Evolutionary conservation across 1,140 invertebrate species (phyloP).

Genomic region (Aphelinus atriplicis): DNA sequence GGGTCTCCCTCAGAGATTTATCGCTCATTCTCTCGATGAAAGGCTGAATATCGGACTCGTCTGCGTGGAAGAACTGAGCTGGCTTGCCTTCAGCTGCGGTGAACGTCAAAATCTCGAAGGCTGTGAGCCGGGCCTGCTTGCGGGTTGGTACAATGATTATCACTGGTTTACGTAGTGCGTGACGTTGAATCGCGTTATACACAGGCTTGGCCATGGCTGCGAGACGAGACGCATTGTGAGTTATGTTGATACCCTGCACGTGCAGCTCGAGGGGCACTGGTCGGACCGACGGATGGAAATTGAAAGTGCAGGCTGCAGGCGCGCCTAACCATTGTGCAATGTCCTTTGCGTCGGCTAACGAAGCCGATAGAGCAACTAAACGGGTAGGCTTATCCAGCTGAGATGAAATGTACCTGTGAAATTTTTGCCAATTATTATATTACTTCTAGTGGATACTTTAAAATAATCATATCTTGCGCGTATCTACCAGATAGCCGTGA

Average conservation of each 20-base stretch:
- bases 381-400: constrained; percentile 94
- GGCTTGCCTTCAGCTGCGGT: constrained; percentile 88
- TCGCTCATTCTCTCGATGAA: constrained; percentile 89
- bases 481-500: too few species aligned
- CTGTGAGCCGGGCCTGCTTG: constrained; percentile 92
- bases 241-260: constrained; percentile 96
- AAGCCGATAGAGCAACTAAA: constrained; percentile 95
- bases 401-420: constrained; percentile 87
- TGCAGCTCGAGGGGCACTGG: constrained; percentile 95
- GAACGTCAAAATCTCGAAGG: constrained; percentile 94
- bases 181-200: constrained; percentile 91
- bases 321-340: constrained; percentile 97
- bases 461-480: too few species aligned
- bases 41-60: constrained; percentile 86
- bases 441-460: too few species aligned
- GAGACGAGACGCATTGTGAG: constrained; percentile 94
- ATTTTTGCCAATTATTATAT: not conserved
- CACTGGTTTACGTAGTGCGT: constrained; percentile 89
- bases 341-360: constrained; percentile 94
- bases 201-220: constrained; percentile 98
- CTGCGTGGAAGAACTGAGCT: constrained; percentile 87
- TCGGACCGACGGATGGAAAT: constrained; percentile 97
- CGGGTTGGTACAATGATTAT: constrained; percentile 97
- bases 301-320: constrained; percentile 91
- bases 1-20: constrained; percentile 87